These are phyloP conservation scores for Vidua chalybeata DNA, from an alignment of 2,113 vertebrate genomes.

Conservation along the genomic window DNA sequence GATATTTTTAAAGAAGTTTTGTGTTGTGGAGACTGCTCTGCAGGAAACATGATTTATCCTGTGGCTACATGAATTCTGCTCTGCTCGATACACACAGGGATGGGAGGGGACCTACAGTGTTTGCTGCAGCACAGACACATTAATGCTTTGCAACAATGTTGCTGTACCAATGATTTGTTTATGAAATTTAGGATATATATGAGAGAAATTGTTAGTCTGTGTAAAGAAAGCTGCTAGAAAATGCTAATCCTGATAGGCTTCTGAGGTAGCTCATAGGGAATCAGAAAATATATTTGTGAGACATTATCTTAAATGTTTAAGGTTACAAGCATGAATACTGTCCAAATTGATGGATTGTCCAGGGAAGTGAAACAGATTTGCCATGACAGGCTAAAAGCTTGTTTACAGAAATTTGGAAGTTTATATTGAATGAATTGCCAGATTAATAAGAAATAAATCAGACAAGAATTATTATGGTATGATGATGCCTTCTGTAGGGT, in stretches of 20 bases:
- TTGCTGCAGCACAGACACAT: neutral
- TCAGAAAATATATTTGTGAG: neutral
- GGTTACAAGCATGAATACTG: neutral
- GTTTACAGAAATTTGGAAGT: neutral
- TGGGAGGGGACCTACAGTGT: neutral
- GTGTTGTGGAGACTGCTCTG: neutral
- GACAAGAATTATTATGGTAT: neutral
- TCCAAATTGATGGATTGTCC: neutral
- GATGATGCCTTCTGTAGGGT: neutral
- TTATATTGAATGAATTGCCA: slow-evolving; percentile 1
- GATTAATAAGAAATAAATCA: slow-evolving; percentile 30
- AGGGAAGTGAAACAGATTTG: slow-evolving; percentile 8
- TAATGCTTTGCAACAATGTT: neutral
- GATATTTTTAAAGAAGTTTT: neutral
- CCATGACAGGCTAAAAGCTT: neutral
- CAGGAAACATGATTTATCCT: neutral
- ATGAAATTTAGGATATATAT: neutral
- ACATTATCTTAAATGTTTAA: neutral
- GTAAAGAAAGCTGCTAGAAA: neutral
- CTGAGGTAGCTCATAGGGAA: neutral
- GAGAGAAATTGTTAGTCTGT: neutral
- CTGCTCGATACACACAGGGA: neutral
- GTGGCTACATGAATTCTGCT: neutral
- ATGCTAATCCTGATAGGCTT: neutral
- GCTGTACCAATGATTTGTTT: neutral